phyloP scores from a whole-genome alignment of 2,797 vertebrate species.

The Orestias chungarensis region DNA sequence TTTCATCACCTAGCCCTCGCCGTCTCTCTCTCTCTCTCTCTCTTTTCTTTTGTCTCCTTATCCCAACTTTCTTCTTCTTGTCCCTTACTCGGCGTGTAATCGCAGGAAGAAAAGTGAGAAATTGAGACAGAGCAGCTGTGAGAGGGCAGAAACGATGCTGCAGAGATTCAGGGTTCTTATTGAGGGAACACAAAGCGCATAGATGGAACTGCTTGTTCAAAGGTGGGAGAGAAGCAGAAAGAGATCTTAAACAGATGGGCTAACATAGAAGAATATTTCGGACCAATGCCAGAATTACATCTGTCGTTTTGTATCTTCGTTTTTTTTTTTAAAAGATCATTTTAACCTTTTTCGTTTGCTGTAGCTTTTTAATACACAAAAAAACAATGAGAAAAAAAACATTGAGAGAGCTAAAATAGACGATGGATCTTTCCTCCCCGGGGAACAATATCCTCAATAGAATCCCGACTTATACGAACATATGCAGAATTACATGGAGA shows the following conservation, averaged over 20 bases:
- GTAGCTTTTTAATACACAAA: not conserved
- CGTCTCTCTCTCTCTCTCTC: not conserved
- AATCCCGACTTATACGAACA: not conserved
- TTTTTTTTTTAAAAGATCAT: not conserved
- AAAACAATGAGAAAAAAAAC: not conserved
- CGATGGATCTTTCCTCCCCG: not conserved
- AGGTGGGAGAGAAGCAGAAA: not conserved
- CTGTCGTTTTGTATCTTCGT: not conserved
- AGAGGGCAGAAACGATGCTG: constrained; percentile 15
- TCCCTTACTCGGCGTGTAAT: constrained; percentile 24
- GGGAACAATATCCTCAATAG: not conserved
- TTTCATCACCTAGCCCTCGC: constrained; percentile 50
- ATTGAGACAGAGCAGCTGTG: constrained; percentile 33
- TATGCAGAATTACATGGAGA: not conserved
- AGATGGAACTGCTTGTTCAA: not conserved
- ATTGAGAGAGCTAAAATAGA: not conserved
- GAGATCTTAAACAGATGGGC: constrained; percentile 2
- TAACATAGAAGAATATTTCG: constrained; percentile 5
- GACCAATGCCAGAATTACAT: not conserved
- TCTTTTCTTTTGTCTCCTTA: constrained; percentile 21
- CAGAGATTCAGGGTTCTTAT: constrained; percentile 17
- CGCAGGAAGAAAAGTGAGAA: constrained; percentile 52
- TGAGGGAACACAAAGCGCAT: not conserved
- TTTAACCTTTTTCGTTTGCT: not conserved
- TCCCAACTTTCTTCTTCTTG: constrained; percentile 14